A percentile compares a stretch with the other conserved stretches of the same genome.
Evolutionary conservation across 2,113 vertebrate species (phyloP).

Genomic region (Tretioscincus oriximinensis): DNA sequence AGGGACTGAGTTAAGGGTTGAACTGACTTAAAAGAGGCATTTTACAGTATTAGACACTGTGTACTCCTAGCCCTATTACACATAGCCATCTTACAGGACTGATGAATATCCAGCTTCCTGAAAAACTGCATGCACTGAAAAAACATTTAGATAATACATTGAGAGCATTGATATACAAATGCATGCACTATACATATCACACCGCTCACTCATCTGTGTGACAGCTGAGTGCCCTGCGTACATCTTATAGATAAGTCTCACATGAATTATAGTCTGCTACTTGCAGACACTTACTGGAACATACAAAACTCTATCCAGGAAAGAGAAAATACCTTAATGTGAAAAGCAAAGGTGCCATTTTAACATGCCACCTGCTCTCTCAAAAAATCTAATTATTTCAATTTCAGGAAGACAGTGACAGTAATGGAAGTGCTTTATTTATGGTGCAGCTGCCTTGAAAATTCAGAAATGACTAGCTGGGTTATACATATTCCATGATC

Average conservation of each 20-base stretch:
- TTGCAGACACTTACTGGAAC: neutral
- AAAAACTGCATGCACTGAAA: neutral
- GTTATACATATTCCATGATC: neutral
- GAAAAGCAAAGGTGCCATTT: neutral
- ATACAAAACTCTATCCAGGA: neutral
- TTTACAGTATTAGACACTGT: neutral
- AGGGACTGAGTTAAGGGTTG: neutral
- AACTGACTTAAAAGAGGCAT: constrained; percentile 8
- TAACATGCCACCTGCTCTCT: no score
- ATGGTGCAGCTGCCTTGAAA: neutral
- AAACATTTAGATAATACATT: neutral
- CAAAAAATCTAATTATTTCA: neutral
- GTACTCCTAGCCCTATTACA: neutral
- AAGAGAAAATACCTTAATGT: neutral
- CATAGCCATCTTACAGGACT: neutral
- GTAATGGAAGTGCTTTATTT: neutral
- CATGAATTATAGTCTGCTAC: neutral
- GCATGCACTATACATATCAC: neutral
- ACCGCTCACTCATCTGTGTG: neutral
- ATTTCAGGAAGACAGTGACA: neutral
- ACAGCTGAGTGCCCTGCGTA: neutral
- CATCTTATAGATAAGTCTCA: neutral
- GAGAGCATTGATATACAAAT: neutral
- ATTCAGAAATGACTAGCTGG: neutral
- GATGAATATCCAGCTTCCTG: constrained; percentile 1